Evolutionary conservation across 2,888 invertebrate genomes (phyloP).

Genomic region (Agrenia bidenticulata): DNA sequence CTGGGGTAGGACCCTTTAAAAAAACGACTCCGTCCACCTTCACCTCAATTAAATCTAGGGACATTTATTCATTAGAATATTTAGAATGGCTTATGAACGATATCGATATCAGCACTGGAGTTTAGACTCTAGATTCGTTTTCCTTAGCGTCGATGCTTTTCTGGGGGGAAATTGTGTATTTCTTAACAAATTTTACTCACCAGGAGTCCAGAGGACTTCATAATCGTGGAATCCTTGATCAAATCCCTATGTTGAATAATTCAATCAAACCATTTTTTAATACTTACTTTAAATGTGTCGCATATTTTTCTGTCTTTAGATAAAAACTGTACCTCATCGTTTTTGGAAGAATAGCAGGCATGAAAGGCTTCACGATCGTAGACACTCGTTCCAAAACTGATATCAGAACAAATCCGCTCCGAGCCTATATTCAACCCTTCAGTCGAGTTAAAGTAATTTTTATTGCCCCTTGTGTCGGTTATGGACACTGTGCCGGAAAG

Average conservation of each 20-base stretch:
- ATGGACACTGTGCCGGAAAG: too few species aligned
- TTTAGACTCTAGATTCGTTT: too few species aligned
- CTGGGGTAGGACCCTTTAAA: slow-evolving; percentile 28
- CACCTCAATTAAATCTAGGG: slow-evolving; percentile 26
- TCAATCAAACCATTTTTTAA: too few species aligned
- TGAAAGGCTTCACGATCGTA: slow-evolving; percentile 6
- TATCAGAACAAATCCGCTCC: slow-evolving; percentile 35
- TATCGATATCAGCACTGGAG: too few species aligned
- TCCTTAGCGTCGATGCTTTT: too few species aligned
- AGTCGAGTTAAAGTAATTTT: neutral
- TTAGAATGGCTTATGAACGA: neutral
- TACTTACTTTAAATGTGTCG: too few species aligned
- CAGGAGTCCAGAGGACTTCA: slow-evolving; percentile 37
- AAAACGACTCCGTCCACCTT: slow-evolving; percentile 38
- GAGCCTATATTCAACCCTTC: slow-evolving; percentile 25
- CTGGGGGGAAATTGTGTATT: slow-evolving; percentile 1
- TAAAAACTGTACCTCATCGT: too few species aligned
- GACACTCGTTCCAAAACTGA: slow-evolving; percentile 25
- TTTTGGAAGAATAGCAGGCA: slow-evolving; percentile 20
- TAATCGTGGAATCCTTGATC: slow-evolving; percentile 39
- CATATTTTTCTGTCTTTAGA: too few species aligned
- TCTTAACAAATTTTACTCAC: too few species aligned
- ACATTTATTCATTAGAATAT: neutral
- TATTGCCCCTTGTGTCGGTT: too few species aligned
- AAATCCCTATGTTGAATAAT: too few species aligned